Evolutionary conservation across 2,888 invertebrate species (phyloP).

Genomic region (Dione juno): DNA sequence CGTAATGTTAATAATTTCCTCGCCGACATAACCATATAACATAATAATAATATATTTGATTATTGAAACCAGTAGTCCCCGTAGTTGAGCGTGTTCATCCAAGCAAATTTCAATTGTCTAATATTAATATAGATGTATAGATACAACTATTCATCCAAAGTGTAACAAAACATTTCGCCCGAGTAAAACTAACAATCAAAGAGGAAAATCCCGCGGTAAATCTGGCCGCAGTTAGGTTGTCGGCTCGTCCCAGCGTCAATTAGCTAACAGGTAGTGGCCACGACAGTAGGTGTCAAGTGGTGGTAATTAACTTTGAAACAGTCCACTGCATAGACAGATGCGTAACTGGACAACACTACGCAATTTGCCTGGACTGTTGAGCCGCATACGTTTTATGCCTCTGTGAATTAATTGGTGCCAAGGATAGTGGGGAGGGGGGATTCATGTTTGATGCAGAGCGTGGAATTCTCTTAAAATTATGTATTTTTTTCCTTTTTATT

Average conservation of each 20-base stretch:
- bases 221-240: slow-evolving; percentile 63
- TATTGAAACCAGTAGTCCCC: too few species aligned
- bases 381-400: slow-evolving; percentile 13
- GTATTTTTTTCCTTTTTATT: too few species aligned
- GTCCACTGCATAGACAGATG: slow-evolving; percentile 31
- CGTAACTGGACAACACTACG: slow-evolving; percentile 32
- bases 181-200: slow-evolving; percentile 28
- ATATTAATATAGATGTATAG: too few species aligned
- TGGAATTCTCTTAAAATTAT: not conserved
- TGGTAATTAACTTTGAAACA: slow-evolving; percentile 72
- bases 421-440: slow-evolving; percentile 16
- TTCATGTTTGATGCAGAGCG: not conserved
- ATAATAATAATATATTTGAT: too few species aligned
- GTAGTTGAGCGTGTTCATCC: too few species aligned
- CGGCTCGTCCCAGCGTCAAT: slow-evolving; percentile 71
- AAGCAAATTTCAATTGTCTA: too few species aligned
- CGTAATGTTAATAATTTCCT: too few species aligned
- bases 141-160: too few species aligned
- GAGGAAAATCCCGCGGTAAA: slow-evolving; percentile 62
- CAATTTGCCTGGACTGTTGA: slow-evolving; percentile 15
- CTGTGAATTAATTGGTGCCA: slow-evolving; percentile 22
- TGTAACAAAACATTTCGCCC: slow-evolving; percentile 15
- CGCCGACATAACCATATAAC: too few species aligned
- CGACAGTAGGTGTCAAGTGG: slow-evolving; percentile 73
- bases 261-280: slow-evolving; percentile 69